Evolutionary conservation across 1,140 invertebrate genomes (phyloP), one percentile per base, ranked within the genome.

Genomic region (Apolygus lucorum): DNA sequence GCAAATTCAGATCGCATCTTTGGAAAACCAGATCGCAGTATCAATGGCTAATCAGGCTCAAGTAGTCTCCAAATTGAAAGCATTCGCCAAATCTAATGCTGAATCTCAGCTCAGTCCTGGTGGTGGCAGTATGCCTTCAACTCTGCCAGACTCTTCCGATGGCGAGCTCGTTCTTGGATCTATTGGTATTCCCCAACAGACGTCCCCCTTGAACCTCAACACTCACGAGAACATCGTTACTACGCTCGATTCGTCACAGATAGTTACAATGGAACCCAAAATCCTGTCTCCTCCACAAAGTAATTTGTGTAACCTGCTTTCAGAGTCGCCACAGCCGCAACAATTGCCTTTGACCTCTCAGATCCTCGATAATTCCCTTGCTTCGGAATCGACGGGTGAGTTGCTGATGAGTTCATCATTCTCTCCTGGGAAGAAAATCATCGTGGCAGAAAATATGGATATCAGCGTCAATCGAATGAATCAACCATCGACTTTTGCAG

Each of bases 31-130:
- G 11, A 64, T 64, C 28, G 63, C 2, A 13, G 54, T 59, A 25
- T 64, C 63, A 21, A 64, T 28, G 28, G 4, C 63, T 2, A 64
- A 27, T 13, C 13, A 64, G 11, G 63, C 27, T 59, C 63, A 29
- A 49, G 81, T 81, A 66, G 79, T 82, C 1, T 81, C 81, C 22
- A 86, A 86, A 73, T 77, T 88, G 8, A 85, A 88, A 72, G 83
- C 82, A 28, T 78, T 88, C 8, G 85, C 88, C 1, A 88, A 87
- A 76, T 84, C 85, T 1, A 81, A 83, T 0, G 83, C 83, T 11
- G 86, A 86, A 28, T 81, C 82, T 72, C 84, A 84, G 75, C 42
- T 72, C 21, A 70, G 64, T 21, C 68, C 68, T 17, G 59, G 28
- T 28, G 27, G 26, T 2, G 63, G 28, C 4, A n/a, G n/a, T n/a